Base-by-base conservation (phyloP, 1,140 invertebrate species). In the Theocolax elegans region DNA sequence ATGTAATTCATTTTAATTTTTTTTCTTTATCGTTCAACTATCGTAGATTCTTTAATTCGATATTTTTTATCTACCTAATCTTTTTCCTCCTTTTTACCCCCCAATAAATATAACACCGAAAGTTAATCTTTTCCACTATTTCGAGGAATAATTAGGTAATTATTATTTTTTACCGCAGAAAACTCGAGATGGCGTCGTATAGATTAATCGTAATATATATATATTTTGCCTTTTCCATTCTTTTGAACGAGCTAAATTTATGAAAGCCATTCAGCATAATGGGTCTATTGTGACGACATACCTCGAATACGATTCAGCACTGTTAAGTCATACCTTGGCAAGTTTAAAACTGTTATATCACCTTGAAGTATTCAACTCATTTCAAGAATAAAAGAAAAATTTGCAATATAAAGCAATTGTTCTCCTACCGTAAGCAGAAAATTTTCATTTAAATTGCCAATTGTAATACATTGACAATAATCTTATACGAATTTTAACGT, bases 221-320 rank as follows among this genome's bases (percentile, higher is more conserved):
- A n/a, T n/a, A 53, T 59, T 62, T 42, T 19, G 44, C 29, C n/a
- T 8, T 8, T 46, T 48, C 59, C 29, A 25, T 64, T 64, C 21
- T 70, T 38, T 56, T 46, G 29, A 56, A 38, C 19, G 59, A 56
- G 40, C 59, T 17, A 56, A 70, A 70, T 62, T 70, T 70, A 64
- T 70, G 27, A 70, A 70, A 70, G 60, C 67, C 53, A 64, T 64
- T 70, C 49, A 64, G 44, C 42, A 66, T 65, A 71, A 71, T 71
- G 42, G 53, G 31, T 23, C 44, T 44, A 71, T 71, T 65, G 54
- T 71, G 69, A 65, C 46, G 53, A 59, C 31, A 60, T 66, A 40
- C 31, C 53, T 27, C 17, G 12, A 8, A 25, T 64, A 64, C 42
- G 64, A 48, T 70, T 70, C 51, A 70, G 21, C 60, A 58, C 23